Evolutionary conservation across 1,140 invertebrate species (phyloP).

Genomic region (Drosophila arizonae): DNA sequence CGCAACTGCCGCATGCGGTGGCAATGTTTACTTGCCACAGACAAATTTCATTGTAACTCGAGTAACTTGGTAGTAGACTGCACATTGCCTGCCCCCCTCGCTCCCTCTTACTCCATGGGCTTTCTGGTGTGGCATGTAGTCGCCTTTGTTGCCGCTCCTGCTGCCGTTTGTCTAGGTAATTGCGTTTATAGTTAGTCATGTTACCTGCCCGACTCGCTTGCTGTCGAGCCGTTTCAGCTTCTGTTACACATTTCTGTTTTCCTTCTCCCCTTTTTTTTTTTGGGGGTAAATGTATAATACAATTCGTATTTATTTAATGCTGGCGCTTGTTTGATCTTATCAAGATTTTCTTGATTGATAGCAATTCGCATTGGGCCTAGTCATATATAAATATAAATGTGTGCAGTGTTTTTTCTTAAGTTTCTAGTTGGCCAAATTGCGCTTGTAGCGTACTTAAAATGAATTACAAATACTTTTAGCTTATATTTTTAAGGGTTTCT

Average conservation of each 20-base stretch:
- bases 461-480: no score
- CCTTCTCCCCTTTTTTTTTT: background rate
- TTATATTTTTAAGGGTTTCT: background rate
- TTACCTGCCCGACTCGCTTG: conserved; percentile 22
- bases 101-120: no score
- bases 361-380: background rate
- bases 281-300: conserved; percentile 7
- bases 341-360: conserved; percentile 58
- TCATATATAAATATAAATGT: background rate
- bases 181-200: conserved; percentile 74
- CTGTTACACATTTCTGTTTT: conserved; percentile 49
- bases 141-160: conserved; percentile 58
- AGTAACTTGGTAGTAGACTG: conserved; percentile 79
- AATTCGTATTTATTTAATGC: conserved; percentile 33
- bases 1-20: conserved; percentile 53
- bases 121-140: conserved; percentile 52
- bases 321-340: conserved; percentile 70
- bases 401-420: background rate
- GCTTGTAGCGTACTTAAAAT: no score
- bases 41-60: conserved; percentile 82
- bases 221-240: conserved; percentile 20
- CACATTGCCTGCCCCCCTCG: no score
- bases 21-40: conserved; percentile 78
- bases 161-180: conserved; percentile 70
- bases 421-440: background rate